phyloP scores from a whole-genome alignment of 2,888 invertebrate genomes.

The Zelleria hepariella region DNA sequence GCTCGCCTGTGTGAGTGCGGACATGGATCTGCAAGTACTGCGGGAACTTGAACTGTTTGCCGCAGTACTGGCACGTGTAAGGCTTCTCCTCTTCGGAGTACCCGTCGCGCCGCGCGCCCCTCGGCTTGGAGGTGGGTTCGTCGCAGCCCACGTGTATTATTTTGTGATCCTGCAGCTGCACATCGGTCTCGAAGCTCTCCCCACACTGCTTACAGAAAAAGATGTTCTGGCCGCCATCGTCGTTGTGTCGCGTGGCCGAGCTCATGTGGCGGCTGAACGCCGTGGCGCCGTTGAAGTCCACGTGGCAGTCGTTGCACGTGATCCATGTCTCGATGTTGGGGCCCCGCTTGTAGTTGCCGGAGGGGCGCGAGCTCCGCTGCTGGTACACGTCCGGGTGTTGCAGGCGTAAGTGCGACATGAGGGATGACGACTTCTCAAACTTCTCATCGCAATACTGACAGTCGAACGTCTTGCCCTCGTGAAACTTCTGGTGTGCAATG shows the following conservation, averaged over 20 bases:
- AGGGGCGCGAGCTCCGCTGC: no score
- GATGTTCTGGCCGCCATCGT: slow-evolving; percentile 22
- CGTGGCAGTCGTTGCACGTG: slow-evolving; percentile 21
- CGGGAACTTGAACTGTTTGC: slow-evolving; percentile 25
- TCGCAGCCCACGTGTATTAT: no score
- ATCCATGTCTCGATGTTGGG: background rate
- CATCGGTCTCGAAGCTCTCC: no score
- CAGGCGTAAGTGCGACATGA: no score
- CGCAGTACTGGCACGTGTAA: slow-evolving; percentile 30
- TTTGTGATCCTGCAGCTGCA: no score
- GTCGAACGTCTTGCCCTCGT: slow-evolving; percentile 32
- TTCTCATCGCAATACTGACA: slow-evolving; percentile 40
- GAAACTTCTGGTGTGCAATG: slow-evolving; percentile 47
- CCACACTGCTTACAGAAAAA: no score
- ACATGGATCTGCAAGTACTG: slow-evolving; percentile 28
- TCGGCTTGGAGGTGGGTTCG: no score
- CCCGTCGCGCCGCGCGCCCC: slow-evolving; percentile 13
- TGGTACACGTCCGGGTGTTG: no score
- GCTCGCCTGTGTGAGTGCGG: slow-evolving; percentile 26
- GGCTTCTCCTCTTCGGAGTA: slow-evolving; percentile 36
- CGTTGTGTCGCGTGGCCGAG: slow-evolving; percentile 3
- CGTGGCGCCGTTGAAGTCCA: slow-evolving; percentile 23
- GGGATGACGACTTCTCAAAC: slow-evolving; percentile 29
- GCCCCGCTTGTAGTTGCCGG: no score
- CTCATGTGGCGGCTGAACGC: slow-evolving; percentile 26